phyloP scores from a whole-genome alignment of 1,140 invertebrate genomes.

The Megalonaias nervosa region DNA sequence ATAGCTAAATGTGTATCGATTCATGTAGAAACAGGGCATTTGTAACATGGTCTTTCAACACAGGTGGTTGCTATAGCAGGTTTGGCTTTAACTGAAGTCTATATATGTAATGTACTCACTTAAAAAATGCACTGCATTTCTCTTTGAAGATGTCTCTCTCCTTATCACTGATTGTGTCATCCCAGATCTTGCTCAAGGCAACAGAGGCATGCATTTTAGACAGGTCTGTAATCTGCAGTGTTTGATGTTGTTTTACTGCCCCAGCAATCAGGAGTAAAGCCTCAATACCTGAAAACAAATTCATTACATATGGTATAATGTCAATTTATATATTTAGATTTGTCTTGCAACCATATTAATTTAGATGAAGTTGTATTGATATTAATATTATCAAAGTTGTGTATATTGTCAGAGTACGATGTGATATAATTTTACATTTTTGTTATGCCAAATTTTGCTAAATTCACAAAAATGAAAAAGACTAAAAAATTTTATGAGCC shows the following conservation, averaged over 20 bases:
- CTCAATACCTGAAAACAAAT: constrained; percentile 64
- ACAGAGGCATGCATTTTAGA: constrained; percentile 91
- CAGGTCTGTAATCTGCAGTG: constrained; percentile 82
- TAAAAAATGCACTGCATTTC: constrained; percentile 90
- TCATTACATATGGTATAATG: no score
- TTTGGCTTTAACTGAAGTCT: not conserved
- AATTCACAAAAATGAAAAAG: no score
- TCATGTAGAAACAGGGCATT: not conserved
- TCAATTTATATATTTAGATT: no score
- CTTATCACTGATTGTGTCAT: constrained; percentile 94
- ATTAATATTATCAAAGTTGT: no score
- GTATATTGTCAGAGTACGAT: no score
- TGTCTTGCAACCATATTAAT: no score
- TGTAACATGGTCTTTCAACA: not conserved
- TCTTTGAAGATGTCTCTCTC: constrained; percentile 83
- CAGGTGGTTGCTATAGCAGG: not conserved
- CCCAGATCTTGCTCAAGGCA: constrained; percentile 89
- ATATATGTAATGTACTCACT: constrained; percentile 64
- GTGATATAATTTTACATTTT: no score
- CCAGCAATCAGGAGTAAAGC: constrained; percentile 71
- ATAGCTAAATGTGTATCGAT: not conserved
- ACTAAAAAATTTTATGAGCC: no score
- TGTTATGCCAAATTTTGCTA: no score
- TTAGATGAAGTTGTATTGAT: no score
- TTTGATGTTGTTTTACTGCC: constrained; percentile 68